Conservation (phyloP, 2,113 vertebrate species). For the Plecotus auritus region DNA sequence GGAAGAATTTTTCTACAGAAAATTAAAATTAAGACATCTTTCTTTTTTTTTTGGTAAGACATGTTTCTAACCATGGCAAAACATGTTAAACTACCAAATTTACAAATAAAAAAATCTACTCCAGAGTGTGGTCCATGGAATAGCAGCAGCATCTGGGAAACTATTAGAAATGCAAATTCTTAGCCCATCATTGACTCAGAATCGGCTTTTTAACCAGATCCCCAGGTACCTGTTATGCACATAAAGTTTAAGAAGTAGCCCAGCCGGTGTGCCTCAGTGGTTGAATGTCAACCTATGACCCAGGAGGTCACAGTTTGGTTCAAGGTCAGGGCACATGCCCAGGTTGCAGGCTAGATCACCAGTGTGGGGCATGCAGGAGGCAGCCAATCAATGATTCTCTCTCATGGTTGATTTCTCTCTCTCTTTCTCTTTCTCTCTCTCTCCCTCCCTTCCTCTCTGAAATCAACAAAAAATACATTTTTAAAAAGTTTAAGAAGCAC, state of each 20-base stretch:
- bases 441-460: no score
- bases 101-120: constrained; percentile 3
- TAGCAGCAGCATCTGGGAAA: neutral
- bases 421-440: no score
- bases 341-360: no score
- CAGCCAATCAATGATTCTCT: no score
- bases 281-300: no score
- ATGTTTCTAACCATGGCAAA: constrained; percentile 14
- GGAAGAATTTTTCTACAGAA: neutral
- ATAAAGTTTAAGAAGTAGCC: neutral
- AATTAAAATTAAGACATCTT: constrained; percentile 18
- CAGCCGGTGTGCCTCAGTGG: no score
- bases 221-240: neutral
- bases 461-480: no score
- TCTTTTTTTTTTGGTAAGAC: neutral
- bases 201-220: neutral
- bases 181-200: neutral
- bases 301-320: no score
- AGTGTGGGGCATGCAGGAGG: no score
- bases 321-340: no score
- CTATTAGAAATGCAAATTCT: constrained; percentile 10
- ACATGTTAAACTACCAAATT: neutral
- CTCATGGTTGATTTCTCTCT: no score
- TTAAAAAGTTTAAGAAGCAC: neutral
- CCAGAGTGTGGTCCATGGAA: neutral